Evolutionary conservation across 2,888 invertebrate species (phyloP).

Genomic region (Melikaiella ostensackeni): DNA sequence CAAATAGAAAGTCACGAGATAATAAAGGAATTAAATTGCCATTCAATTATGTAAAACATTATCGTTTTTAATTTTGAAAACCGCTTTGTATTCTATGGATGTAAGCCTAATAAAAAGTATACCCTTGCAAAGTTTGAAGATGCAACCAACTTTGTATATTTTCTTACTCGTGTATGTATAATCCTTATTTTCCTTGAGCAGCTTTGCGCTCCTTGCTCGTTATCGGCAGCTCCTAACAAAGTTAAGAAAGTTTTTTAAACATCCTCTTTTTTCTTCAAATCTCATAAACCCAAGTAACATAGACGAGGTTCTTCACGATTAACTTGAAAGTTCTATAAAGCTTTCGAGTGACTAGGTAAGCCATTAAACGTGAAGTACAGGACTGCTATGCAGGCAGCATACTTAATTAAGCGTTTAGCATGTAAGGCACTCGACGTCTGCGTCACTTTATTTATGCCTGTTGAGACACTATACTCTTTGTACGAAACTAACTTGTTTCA

Average conservation of each 20-base stretch:
- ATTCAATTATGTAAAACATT: too few species aligned
- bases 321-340: constrained; percentile 9
- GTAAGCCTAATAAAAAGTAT: not conserved
- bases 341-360: constrained; percentile 24
- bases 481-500: not conserved
- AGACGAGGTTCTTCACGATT: constrained; percentile 18
- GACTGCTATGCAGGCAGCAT: constrained; percentile 14
- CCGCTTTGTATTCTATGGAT: not conserved
- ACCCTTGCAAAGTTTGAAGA: not conserved
- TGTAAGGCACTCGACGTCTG: constrained; percentile 18
- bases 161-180: not conserved
- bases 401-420: constrained; percentile 21
- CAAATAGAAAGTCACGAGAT: too few species aligned
- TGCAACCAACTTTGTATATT: not conserved
- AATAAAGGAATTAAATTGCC: too few species aligned
- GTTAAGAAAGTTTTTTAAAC: not conserved
- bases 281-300: constrained; percentile 17
- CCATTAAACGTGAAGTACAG: constrained; percentile 21
- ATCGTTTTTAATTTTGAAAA: too few species aligned
- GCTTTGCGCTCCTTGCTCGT: not conserved
- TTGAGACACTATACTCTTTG: not conserved
- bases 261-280: not conserved
- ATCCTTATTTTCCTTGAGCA: not conserved
- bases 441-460: constrained; percentile 17
- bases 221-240: not conserved